Percentiles rank a stretch among this genome's conserved stretches.
Conservation (phyloP, 2,797 vertebrate genomes). For the Aeoliscus strigatus region DNA sequence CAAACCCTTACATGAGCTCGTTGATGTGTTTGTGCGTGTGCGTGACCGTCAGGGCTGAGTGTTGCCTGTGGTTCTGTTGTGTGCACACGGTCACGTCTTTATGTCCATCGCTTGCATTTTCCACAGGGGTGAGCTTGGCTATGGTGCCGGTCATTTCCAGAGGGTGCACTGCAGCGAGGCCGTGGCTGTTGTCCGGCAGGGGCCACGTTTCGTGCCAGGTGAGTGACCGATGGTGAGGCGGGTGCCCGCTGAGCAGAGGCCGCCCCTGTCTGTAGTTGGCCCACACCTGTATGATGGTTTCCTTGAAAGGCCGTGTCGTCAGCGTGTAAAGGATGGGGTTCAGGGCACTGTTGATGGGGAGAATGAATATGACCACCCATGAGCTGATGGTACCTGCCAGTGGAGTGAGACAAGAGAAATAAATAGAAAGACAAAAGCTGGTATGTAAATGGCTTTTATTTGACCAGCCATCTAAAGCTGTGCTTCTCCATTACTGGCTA, state of each 20-base stretch:
- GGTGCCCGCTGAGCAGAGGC: conserved; percentile 72
- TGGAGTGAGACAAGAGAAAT: not conserved
- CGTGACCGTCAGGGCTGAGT: conserved; percentile 21
- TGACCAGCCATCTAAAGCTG: too few species aligned
- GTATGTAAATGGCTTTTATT: too few species aligned
- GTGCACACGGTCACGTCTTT: conserved; percentile 14
- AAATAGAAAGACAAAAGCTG: not conserved
- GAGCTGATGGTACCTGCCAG: conserved; percentile 88
- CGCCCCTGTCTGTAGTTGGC: conserved; percentile 85
- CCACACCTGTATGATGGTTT: conserved; percentile 92
- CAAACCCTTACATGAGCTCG: conserved; percentile 19
- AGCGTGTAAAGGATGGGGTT: conserved; percentile 97
- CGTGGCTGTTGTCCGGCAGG: conserved; percentile 73
- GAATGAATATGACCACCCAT: conserved; percentile 97
- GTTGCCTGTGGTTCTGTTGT: conserved; percentile 25
- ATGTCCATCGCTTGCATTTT: conserved; percentile 29
- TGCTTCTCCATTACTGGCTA: too few species aligned
- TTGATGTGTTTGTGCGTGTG: conserved; percentile 26
- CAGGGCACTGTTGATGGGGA: conserved; percentile 95
- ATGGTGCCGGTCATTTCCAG: conserved; percentile 61
- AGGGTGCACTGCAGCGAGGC: conserved; percentile 57
- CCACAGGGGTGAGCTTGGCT: conserved; percentile 48
- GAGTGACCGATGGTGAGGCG: conserved; percentile 78
- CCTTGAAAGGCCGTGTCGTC: conserved; percentile 95
- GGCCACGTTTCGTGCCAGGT: conserved; percentile 95